Conservation (phyloP, 2,888 invertebrate species). For the Lasioglossum figueresi region DNA sequence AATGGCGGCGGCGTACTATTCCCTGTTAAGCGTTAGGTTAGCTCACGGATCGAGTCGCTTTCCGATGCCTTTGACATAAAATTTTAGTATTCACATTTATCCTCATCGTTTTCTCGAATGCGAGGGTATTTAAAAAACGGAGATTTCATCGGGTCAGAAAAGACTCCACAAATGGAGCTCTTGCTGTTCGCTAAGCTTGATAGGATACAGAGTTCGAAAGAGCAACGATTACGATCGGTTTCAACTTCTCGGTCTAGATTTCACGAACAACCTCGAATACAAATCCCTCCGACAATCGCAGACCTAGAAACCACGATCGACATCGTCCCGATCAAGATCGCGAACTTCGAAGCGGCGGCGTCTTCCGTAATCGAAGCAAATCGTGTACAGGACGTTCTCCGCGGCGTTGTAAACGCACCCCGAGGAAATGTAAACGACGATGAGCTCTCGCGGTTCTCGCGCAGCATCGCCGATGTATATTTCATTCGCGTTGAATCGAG, state of each 20-base stretch:
- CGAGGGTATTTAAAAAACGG: too few species aligned
- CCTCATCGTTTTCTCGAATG: too few species aligned
- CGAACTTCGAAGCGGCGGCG: not conserved
- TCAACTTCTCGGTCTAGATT: not conserved
- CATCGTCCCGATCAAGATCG: not conserved
- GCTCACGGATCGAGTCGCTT: too few species aligned
- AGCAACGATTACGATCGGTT: not conserved
- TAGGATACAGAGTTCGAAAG: not conserved
- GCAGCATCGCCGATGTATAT: not conserved
- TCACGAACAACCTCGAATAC: not conserved
- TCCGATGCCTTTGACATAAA: too few species aligned
- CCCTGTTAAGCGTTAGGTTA: not conserved
- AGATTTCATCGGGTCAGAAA: too few species aligned
- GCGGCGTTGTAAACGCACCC: slow-evolving; percentile 7
- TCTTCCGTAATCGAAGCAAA: not conserved
- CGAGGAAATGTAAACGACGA: slow-evolving; percentile 15
- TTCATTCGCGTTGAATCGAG: slow-evolving; percentile 20
- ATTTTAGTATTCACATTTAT: too few species aligned
- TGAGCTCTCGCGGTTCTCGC: not conserved
- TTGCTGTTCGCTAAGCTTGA: not conserved
- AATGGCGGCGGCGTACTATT: not conserved
- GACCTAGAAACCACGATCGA: not conserved
- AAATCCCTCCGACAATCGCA: not conserved
- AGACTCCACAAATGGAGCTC: not conserved
- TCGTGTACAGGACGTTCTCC: not conserved